Evolutionary conservation across 2,888 invertebrate genomes (phyloP), one percentile per base, ranked within the genome.

Genomic region (Punctoribates punctum): DNA sequence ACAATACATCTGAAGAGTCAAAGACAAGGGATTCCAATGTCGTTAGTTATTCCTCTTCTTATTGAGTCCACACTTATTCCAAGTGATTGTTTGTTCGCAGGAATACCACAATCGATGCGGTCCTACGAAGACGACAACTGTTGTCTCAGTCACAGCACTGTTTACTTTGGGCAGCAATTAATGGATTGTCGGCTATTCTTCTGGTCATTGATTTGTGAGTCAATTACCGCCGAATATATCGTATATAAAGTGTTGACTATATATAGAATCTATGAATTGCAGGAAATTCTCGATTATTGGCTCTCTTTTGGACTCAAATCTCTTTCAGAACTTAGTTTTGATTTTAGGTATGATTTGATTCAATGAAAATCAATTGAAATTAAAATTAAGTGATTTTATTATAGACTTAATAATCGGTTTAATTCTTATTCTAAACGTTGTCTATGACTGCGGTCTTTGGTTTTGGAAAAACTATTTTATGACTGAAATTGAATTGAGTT

Each of bases 141-240:
- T 29, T 79, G 13, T 57, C 73, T 1, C 70, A 72, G 9, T 78
- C 79, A 20, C 73, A 76, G 62, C 70, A 73, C 1, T 72, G 78
- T 5, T 72, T 78, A 23, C 54, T 75, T 5, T 79, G 78, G 78
- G 75, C 78, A 17, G 42, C 65, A 23, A 74, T 73, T 17, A 78
- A 78, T 42, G 42, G 75, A 13, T 13, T 29, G 3, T 29, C 74
- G 15, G 74, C 78, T 4, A 46, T 48, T 8, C 27, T 79, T 15
- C 29, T 78, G 13, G 73, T 42, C 15, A 20, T 78, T 51, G 79
- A 78, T 38, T 42, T 78, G 74, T 77, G 75, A 48, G 77, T 60
- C 34, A 34, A 34, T 34, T n/a, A n/a, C n/a, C n/a, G n/a, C n/a
- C n/a, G n/a, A n/a, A n/a, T n/a, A n/a, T n/a, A n/a, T n/a, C n/a